A percentile compares a stretch with the other conserved stretches of the same genome.
phyloP scores from a whole-genome alignment of 2,888 invertebrate species.

The Andricus curvator region DNA sequence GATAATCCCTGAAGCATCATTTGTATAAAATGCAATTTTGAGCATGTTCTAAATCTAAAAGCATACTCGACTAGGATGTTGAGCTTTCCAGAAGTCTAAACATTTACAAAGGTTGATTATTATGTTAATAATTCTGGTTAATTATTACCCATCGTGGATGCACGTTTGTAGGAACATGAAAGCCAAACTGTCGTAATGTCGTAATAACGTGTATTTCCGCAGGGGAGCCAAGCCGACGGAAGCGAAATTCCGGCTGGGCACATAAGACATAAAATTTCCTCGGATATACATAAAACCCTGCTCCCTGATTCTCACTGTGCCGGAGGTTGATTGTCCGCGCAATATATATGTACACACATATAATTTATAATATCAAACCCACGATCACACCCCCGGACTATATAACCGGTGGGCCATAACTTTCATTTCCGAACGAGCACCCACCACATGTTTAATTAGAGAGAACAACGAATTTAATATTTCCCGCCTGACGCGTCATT shows the following conservation, averaged over 20 bases:
- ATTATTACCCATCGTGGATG: not conserved
- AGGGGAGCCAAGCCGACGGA: constrained; percentile 29
- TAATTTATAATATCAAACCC: constrained; percentile 36
- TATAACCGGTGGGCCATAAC: constrained; percentile 29
- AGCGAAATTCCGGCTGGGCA: constrained; percentile 31
- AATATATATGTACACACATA: constrained; percentile 10
- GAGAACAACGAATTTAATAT: constrained; percentile 37
- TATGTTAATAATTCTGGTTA: not conserved
- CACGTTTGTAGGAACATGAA: constrained; percentile 5
- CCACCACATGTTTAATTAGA: constrained; percentile 39
- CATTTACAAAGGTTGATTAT: not conserved
- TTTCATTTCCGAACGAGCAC: constrained; percentile 38
- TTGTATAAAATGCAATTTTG: no score
- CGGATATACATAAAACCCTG: constrained; percentile 33
- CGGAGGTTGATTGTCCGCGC: constrained; percentile 25
- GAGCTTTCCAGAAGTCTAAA: no score
- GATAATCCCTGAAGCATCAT: no score
- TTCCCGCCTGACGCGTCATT: constrained; percentile 28
- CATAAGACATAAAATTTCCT: constrained; percentile 41
- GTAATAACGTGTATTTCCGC: constrained; percentile 38
- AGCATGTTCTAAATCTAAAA: no score
- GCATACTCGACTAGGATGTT: no score
- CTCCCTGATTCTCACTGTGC: constrained; percentile 14
- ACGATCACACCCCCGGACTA: constrained; percentile 25
- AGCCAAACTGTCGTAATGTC: constrained; percentile 9